phyloP scores from a whole-genome alignment of 1,140 invertebrate species.

The Drosophila punjabiensis region DNA sequence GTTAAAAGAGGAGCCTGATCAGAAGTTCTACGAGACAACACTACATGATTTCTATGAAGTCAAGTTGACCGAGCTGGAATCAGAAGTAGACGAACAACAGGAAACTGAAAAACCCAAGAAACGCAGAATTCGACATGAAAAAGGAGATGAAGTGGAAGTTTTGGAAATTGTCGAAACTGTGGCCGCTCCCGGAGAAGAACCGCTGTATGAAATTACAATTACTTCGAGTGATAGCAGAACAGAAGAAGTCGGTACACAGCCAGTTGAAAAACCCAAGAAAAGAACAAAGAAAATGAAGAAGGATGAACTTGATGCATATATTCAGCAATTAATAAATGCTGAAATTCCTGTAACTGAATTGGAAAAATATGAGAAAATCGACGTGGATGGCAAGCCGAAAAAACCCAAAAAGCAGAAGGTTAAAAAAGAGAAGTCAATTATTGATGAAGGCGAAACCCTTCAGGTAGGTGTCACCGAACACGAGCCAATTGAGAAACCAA shows the following conservation, averaged over 20 bases:
- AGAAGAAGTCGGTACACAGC: constrained; percentile 38
- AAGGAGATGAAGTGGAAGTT: constrained; percentile 62
- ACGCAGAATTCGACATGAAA: constrained; percentile 66
- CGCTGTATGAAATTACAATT: constrained; percentile 80
- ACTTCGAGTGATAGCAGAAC: constrained; percentile 52
- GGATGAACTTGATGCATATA: constrained; percentile 79
- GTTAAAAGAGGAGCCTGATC: constrained; percentile 65
- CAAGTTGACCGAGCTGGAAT: constrained; percentile 68
- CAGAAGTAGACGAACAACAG: constrained; percentile 61
- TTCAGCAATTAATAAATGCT: constrained; percentile 74
- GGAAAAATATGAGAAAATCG: constrained; percentile 83
- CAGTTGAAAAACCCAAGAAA: constrained; percentile 51
- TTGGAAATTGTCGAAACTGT: constrained; percentile 76
- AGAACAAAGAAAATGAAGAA: constrained; percentile 75
- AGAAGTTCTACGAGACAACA: constrained; percentile 58
- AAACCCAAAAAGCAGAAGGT: constrained; percentile 73
- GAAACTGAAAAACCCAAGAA: constrained; percentile 51
- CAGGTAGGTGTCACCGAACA: constrained; percentile 63
- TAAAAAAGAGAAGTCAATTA: constrained; percentile 45
- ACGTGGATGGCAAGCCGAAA: constrained; percentile 74
- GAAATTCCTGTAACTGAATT: constrained; percentile 84
- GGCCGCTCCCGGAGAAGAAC: constrained; percentile 68
- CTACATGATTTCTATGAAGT: constrained; percentile 73
- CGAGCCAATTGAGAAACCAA: constrained; percentile 61
- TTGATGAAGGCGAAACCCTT: constrained; percentile 56